Evolutionary conservation across 2,797 vertebrate species (phyloP), one percentile per base, ranked within the genome.

Genomic region (Sebastes alutus): DNA sequence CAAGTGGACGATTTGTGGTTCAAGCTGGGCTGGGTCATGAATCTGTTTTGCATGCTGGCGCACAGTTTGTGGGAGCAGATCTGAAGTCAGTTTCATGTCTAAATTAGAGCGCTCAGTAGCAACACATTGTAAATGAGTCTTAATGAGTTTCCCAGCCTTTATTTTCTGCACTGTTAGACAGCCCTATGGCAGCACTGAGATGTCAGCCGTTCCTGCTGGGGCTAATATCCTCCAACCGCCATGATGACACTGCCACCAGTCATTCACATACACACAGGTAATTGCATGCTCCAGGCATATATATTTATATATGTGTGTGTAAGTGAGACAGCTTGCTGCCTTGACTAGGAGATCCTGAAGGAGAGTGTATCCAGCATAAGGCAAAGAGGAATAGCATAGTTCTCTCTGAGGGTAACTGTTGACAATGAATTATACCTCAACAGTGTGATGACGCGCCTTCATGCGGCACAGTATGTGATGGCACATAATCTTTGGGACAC

Each of bases 101-200:
- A 91, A 90, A 92, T 92, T 90, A 85, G 89, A 91, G 77, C 85
- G 69, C 89, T 88, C 78, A 77, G 84, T 72, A 84, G 83, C 89
- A 77, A 76, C 84, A 87, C 92, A 83, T 78, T 84, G 87, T 86
- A 91, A 91, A 93, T 90, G 90, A 92, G 89, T 82, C 92, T 84
- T 89, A 94, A 93, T 94, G 92, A 93, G 85, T 93, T 94, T 93
- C 92, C 65, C 85, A 83, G 88, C 90, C 87, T 93, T 92, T 93
- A 95, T 96, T 96, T 96, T 96, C 95, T 94, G 93, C 92, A 93
- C 94, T 91, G 93, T 94, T 95, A 93, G 86, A 91, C 92, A 92
- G 85, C 92, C 91, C 92, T 66, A 77, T 92, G 92, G 92, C 91
- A 88, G 86, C 76, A 58, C 27, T 46, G 82, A 86, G 87, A 89